Conservation (phyloP, 2,888 invertebrate species). For the Muschampia plurimacula region DNA sequence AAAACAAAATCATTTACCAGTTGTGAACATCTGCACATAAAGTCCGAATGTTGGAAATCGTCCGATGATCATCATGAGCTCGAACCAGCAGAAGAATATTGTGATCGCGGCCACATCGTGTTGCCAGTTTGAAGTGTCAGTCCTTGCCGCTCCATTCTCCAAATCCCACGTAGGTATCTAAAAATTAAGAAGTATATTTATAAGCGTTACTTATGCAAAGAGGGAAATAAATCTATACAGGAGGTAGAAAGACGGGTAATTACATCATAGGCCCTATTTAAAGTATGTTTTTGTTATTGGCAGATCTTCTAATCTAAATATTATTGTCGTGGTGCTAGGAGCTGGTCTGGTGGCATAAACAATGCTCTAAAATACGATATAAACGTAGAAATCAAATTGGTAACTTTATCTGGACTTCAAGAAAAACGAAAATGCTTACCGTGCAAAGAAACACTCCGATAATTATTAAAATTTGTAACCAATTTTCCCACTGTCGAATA, state of each 20-base stretch:
- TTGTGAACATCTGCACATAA: constrained; percentile 95
- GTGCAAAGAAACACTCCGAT: constrained; percentile 89
- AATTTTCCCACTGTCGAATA: constrained; percentile 93
- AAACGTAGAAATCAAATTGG: not conserved
- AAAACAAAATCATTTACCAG: constrained; percentile 69
- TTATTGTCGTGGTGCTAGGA: not conserved
- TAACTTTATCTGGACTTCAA: not conserved
- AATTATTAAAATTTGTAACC: constrained; percentile 92
- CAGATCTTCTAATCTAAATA: constrained; percentile 1
- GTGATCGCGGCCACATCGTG: constrained; percentile 93
- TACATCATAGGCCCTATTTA: not conserved
- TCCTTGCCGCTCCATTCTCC: constrained; percentile 57
- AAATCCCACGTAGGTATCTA: constrained; percentile 76
- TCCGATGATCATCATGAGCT: constrained; percentile 94
- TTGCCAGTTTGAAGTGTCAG: constrained; percentile 88
- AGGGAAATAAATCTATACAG: too few species aligned
- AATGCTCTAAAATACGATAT: not conserved
- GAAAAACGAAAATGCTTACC: constrained; percentile 63
- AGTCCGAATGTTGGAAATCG: constrained; percentile 94
- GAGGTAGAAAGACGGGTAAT: not conserved
- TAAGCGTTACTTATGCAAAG: too few species aligned
- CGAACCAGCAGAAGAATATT: constrained; percentile 92
- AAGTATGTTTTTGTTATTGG: not conserved
- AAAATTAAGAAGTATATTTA: not conserved
- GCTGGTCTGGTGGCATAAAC: not conserved